phyloP scores from a whole-genome alignment of 2,113 vertebrate genomes.

The Excalfactoria chinensis region DNA sequence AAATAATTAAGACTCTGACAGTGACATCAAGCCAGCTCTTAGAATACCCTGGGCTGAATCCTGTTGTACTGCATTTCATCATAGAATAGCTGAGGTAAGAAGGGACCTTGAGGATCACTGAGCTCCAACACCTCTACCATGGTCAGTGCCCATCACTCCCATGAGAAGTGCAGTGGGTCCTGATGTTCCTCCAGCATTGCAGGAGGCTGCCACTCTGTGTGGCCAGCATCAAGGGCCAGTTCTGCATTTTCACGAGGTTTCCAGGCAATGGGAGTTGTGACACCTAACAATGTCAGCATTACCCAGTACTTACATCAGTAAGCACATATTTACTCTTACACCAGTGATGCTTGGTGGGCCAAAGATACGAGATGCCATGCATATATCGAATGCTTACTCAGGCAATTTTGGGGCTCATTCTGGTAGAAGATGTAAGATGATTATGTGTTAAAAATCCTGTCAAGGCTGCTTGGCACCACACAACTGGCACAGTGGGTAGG shows the following conservation, averaged over 20 bases:
- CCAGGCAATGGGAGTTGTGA: background rate
- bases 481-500: background rate
- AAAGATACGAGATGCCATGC: background rate
- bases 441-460: background rate
- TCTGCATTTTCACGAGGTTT: background rate
- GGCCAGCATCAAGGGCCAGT: rapidly evolving
- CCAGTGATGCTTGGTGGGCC: background rate
- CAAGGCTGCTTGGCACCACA: background rate
- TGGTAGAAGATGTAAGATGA: background rate
- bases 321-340: background rate
- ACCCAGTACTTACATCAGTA: background rate
- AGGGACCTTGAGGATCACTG: no score
- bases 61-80: no score
- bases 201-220: background rate
- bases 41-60: no score
- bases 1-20: no score
- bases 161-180: background rate
- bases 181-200: background rate
- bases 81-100: no score
- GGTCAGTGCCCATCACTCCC: no score
- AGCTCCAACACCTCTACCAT: no score
- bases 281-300: background rate
- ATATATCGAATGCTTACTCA: background rate
- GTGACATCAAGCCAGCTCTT: no score
- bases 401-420: background rate